Base-by-base conservation (phyloP, 2,888 invertebrate species). In the Drosophila tripunctata region DNA sequence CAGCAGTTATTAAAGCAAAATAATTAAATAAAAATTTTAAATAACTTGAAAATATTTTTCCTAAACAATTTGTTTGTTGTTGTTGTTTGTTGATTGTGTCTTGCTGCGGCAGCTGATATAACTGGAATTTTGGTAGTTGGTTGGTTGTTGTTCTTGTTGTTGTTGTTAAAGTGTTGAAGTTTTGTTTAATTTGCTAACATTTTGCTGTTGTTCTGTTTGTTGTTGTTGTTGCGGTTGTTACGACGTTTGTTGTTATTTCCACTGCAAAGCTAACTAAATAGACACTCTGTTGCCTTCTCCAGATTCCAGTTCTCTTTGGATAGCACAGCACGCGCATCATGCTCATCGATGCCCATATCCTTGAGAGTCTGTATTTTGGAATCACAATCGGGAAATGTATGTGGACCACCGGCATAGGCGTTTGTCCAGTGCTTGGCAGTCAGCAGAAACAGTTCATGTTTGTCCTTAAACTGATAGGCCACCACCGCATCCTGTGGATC, bases 401-500 rank as follows among this genome's bases (percentile, higher is more conserved):
- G 93, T 44, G 96, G 95, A 65, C 96, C 97, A 85, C 96, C 96
- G 14, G 99, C 99, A 92, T 98, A 99, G 12, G 95, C 94, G 90
- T 96, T 95, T 61, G 99, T 97, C 99, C 99, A 99, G 93, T 98
- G 98, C 88, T 94, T 94, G 22, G 99, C 99, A 19, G 99, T 99
- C 88, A 95, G 92, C 80, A 94, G 93, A 92, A 98, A 99, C 91
- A 99, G 94, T 73, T 95, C 94, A 63, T 94, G 94, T 89, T 96
- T 95, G 84, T 97, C 97, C 93, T 97, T 97, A 92, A 95, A 99
- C 91, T 99, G 99, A 91, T 96, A 96, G 22, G 99, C 99, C 17
- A 99, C 99, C 0, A 99, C 98, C 0, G 98, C 98, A 92, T 99
- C 97, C 90, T 97, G 97, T 1, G 98, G 98, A 92, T 98, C 97